Evolutionary conservation across 1,140 invertebrate species (phyloP).

Genomic region (Megalonaias nervosa): DNA sequence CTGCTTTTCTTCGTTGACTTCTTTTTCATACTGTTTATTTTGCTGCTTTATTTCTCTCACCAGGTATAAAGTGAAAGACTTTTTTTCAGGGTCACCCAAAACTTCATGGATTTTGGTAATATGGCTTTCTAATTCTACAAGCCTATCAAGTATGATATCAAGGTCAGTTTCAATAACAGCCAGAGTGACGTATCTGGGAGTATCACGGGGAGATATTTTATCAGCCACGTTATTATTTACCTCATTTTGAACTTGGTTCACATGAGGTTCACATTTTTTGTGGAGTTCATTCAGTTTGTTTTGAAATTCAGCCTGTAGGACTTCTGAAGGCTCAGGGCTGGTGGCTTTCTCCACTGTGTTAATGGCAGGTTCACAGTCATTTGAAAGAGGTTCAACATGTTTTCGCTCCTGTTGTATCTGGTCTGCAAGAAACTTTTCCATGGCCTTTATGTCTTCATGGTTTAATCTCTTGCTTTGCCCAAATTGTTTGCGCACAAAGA

Average conservation of each 20-base stretch:
- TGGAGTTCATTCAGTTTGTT: too few species aligned
- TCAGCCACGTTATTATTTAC: too few species aligned
- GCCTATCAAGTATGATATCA: slow-evolving; percentile 5
- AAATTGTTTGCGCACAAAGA: slow-evolving; percentile 29
- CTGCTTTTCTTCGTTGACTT: slow-evolving; percentile 4
- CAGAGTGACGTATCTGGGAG: slow-evolving; percentile 2
- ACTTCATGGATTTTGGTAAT: slow-evolving; percentile 10
- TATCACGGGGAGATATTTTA: too few species aligned
- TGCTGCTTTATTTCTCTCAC: slow-evolving; percentile 18
- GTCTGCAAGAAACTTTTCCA: slow-evolving; percentile 26
- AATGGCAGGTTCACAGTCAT: too few species aligned
- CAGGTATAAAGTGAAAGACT: slow-evolving; percentile 20
- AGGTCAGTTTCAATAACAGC: slow-evolving; percentile 21
- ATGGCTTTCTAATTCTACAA: slow-evolving; percentile 21
- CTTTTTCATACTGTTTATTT: slow-evolving; percentile 10
- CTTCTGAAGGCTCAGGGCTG: too few species aligned
- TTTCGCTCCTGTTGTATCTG: slow-evolving; percentile 8
- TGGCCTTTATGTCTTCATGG: slow-evolving; percentile 32
- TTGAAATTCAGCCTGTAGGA: too few species aligned
- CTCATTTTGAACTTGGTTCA: too few species aligned
- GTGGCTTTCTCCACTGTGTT: too few species aligned
- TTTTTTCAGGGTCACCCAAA: slow-evolving; percentile 23
- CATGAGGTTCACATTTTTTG: too few species aligned
- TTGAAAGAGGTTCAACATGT: background rate
- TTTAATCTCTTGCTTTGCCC: slow-evolving; percentile 26